Conservation (phyloP, 2,797 vertebrate genomes). For the Arrhamphus sclerolepis region DNA sequence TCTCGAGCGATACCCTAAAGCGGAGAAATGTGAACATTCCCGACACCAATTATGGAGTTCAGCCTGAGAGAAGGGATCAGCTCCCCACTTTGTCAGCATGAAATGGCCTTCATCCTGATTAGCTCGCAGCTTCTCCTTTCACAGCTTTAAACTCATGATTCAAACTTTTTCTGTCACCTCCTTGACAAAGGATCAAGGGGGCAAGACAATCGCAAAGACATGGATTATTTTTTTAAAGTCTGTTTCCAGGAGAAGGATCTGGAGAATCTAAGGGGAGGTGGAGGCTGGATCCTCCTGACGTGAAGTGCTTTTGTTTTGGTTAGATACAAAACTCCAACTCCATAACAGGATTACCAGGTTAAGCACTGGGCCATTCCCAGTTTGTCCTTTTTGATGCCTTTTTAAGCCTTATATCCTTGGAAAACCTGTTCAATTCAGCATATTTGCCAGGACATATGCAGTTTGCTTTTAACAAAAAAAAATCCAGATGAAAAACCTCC, state of each 20-base stretch:
- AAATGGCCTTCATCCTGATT: constrained; percentile 59
- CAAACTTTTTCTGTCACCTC: constrained; percentile 62
- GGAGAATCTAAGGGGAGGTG: constrained; percentile 48
- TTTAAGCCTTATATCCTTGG: not conserved
- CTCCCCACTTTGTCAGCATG: constrained; percentile 63
- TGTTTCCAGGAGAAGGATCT: constrained; percentile 50
- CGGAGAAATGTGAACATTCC: constrained; percentile 65
- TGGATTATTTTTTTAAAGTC: constrained; percentile 68
- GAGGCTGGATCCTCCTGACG: constrained; percentile 54
- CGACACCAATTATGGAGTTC: constrained; percentile 66
- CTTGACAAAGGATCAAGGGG: constrained; percentile 75
- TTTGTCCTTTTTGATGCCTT: too few species aligned
- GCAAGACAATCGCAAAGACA: constrained; percentile 52
- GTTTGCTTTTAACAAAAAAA: constrained; percentile 3
- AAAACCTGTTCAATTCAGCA: not conserved
- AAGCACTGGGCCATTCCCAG: not conserved
- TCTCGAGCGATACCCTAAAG: constrained; percentile 53
- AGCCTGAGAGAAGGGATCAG: constrained; percentile 72
- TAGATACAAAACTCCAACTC: constrained; percentile 15
- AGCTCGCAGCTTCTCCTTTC: constrained; percentile 51
- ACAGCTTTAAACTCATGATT: constrained; percentile 63
- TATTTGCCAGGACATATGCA: constrained; percentile 8
- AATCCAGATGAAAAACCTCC: constrained; percentile 27
- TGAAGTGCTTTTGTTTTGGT: constrained; percentile 42
- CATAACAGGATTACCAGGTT: constrained; percentile 22